Evolutionary conservation across 2,113 vertebrate genomes (phyloP).

Genomic region (Sylvia atricapilla): DNA sequence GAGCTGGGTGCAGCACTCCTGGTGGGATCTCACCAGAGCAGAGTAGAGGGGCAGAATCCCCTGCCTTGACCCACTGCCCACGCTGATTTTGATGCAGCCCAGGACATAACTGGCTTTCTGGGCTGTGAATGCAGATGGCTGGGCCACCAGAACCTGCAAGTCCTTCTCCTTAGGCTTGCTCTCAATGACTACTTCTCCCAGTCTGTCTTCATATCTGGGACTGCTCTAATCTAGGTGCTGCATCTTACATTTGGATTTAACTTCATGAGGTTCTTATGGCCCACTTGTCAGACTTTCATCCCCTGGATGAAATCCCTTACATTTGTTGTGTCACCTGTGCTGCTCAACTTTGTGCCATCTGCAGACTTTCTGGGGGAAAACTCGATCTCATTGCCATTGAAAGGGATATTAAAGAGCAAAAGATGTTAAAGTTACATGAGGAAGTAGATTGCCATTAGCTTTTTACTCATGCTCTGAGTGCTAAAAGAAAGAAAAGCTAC

Average conservation of each 20-base stretch:
- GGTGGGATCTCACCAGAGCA: background rate
- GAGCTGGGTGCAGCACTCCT: background rate
- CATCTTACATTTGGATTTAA: background rate
- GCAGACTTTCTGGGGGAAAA: background rate
- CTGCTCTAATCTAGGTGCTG: background rate
- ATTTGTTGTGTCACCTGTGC: background rate
- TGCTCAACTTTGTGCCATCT: background rate
- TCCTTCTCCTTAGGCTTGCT: background rate
- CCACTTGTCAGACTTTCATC: background rate
- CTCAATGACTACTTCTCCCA: background rate
- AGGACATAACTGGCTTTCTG: background rate
- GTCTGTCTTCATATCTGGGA: background rate
- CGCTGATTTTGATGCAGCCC: rapidly evolving
- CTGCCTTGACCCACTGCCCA: background rate
- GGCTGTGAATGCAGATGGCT: background rate
- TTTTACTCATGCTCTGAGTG: background rate
- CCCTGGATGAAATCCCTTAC: background rate
- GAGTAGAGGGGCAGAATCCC: background rate
- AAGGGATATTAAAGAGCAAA: background rate
- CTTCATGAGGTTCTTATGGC: background rate
- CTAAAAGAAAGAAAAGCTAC: background rate
- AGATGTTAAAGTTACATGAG: background rate
- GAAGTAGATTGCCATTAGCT: background rate
- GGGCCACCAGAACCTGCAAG: background rate
- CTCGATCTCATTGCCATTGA: background rate